Evolutionary conservation across 2,797 vertebrate genomes (phyloP).

Genomic region (Glyptemys insculpta): DNA sequence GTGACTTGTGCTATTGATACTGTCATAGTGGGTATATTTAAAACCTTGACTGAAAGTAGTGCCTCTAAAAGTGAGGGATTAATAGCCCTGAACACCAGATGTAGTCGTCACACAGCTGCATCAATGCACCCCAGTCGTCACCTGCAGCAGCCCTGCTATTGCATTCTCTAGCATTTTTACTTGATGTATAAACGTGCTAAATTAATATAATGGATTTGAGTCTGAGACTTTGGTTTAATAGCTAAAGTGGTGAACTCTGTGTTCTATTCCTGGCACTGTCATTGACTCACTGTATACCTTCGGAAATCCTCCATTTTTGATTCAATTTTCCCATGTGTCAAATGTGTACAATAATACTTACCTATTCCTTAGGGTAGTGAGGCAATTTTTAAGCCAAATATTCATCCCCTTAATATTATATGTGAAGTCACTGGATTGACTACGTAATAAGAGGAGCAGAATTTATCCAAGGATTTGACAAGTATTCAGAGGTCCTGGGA

Average conservation of each 20-base stretch:
- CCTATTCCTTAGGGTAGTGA: too few species aligned
- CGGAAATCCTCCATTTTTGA: too few species aligned
- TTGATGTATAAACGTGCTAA: too few species aligned
- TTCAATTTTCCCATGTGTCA: too few species aligned
- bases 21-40: not conserved
- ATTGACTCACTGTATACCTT: too few species aligned
- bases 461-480: too few species aligned
- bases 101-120: not conserved
- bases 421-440: too few species aligned
- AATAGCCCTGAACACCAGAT: not conserved
- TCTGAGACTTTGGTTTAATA: not conserved
- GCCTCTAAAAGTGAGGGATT: not conserved
- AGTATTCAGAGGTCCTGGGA: not conserved
- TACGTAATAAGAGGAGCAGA: too few species aligned
- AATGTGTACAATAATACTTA: too few species aligned
- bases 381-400: too few species aligned
- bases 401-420: too few species aligned
- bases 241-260: not conserved
- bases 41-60: not conserved
- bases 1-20: not conserved
- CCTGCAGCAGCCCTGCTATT: not conserved
- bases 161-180: not conserved
- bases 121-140: not conserved
- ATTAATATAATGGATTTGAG: too few species aligned
- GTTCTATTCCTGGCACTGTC: not conserved